Percentiles rank a stretch among this genome's conserved stretches.
These are phyloP conservation scores for Diploptera punctata DNA, from an alignment of 2,888 invertebrate genomes.

Conservation along the genomic window DNA sequence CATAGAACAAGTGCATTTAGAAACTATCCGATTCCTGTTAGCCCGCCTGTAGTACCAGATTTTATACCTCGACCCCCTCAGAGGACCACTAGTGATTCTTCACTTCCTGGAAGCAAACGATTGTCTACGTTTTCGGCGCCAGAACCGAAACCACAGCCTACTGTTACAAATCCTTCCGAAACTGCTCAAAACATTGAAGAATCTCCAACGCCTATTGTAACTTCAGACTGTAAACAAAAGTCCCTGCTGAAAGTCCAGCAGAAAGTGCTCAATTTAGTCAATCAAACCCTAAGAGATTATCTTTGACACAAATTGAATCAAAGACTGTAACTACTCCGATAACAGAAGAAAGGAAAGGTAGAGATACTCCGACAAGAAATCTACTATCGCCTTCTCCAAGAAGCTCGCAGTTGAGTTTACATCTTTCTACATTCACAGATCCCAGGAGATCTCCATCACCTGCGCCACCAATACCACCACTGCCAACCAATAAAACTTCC, in stretches of 20 bases:
- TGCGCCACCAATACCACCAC: conserved; percentile 24
- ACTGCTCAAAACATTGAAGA: too few species aligned
- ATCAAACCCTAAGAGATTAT: neutral
- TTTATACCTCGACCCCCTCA: neutral
- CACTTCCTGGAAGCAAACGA: neutral
- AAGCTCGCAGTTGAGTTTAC: conserved; percentile 1
- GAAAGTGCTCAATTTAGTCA: neutral
- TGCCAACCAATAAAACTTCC: conserved; percentile 9
- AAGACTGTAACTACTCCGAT: neutral
- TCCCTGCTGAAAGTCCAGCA: neutral
- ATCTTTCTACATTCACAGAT: neutral
- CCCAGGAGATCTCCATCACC: neutral
- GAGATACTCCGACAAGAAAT: neutral
- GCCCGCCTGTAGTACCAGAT: neutral
- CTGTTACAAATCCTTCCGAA: too few species aligned
- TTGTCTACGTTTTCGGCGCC: neutral
- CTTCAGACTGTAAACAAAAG: neutral
- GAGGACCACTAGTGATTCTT: neutral
- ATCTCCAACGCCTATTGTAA: neutral
- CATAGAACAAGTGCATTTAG: neutral
- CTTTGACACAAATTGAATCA: neutral
- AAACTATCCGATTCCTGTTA: conserved; percentile 4
- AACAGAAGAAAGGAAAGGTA: neutral
- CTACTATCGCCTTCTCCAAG: neutral
- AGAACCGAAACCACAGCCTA: too few species aligned